phyloP scores from a whole-genome alignment of 2,797 vertebrate genomes.

The Pangasius larnaudii region DNA sequence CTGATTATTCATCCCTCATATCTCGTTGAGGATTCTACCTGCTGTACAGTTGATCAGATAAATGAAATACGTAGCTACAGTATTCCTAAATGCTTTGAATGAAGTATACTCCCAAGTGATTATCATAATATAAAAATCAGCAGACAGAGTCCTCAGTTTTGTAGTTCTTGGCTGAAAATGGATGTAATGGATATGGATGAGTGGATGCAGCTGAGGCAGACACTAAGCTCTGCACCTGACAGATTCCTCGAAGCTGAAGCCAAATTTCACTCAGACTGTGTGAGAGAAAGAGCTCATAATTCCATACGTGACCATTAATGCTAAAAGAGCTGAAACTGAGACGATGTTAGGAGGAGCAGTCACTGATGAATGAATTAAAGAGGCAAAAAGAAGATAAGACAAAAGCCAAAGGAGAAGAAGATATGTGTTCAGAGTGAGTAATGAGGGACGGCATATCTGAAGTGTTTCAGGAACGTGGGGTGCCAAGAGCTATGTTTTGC shows the following conservation, averaged over 20 bases:
- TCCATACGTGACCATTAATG: slow-evolving; percentile 7
- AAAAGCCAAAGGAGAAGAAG: slow-evolving; percentile 5
- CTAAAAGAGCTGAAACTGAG: slow-evolving; percentile 12
- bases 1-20: slow-evolving; percentile 14
- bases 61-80: background rate
- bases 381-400: background rate
- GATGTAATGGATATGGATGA: slow-evolving; percentile 37
- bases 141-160: background rate
- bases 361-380: slow-evolving; percentile 14
- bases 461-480: slow-evolving; percentile 57
- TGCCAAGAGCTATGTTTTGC: slow-evolving; percentile 63
- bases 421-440: background rate
- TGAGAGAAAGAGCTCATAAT: slow-evolving; percentile 22
- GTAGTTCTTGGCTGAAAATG: slow-evolving; percentile 19
- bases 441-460: slow-evolving; percentile 64
- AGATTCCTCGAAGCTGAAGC: slow-evolving; percentile 35
- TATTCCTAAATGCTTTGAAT: slow-evolving; percentile 16
- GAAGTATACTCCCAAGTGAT: slow-evolving; percentile 9
- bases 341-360: slow-evolving; percentile 2
- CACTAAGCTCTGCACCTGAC: slow-evolving; percentile 23
- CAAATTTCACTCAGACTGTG: slow-evolving; percentile 17
- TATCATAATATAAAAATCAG: slow-evolving; percentile 5
- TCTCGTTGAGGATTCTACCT: background rate
- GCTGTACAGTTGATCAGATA: background rate
- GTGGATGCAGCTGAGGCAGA: slow-evolving; percentile 39